Conservation (phyloP, 2,113 vertebrate genomes). For the Phalacrocorax pelagicus region DNA sequence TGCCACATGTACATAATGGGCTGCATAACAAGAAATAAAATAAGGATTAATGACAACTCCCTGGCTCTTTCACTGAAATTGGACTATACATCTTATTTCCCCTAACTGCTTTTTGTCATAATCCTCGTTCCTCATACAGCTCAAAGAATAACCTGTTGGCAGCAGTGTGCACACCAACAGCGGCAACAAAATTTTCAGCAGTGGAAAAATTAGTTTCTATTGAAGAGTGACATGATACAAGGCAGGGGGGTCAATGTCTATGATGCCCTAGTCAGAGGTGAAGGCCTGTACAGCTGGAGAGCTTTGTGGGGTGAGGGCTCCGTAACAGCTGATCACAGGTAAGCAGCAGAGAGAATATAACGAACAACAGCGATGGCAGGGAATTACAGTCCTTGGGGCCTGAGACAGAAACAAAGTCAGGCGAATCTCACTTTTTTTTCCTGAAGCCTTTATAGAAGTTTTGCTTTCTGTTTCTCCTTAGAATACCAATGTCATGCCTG, state of each 20-base stretch:
- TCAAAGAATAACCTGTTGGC: background rate
- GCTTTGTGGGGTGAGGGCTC: background rate
- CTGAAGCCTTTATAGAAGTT: background rate
- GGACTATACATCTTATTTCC: background rate
- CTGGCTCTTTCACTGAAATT: background rate
- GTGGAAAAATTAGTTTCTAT: background rate
- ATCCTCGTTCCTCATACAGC: background rate
- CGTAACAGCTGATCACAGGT: background rate
- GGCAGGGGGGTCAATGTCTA: background rate
- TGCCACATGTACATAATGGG: background rate
- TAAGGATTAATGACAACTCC: background rate
- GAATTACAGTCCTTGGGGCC: background rate
- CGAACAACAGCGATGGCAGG: rapidly evolving
- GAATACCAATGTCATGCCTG: background rate
- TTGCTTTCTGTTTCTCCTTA: background rate
- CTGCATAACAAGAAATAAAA: background rate
- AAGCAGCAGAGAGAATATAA: background rate
- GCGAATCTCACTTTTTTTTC: background rate
- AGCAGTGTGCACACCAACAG: background rate
- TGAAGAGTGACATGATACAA: background rate
- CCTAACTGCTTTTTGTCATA: background rate
- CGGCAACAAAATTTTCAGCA: background rate
- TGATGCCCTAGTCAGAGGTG: background rate
- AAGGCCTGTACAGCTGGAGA: background rate
- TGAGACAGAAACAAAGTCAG: background rate